Evolutionary conservation across 2,888 invertebrate species (phyloP).

Genomic region (Chromoteleia sp.): DNA sequence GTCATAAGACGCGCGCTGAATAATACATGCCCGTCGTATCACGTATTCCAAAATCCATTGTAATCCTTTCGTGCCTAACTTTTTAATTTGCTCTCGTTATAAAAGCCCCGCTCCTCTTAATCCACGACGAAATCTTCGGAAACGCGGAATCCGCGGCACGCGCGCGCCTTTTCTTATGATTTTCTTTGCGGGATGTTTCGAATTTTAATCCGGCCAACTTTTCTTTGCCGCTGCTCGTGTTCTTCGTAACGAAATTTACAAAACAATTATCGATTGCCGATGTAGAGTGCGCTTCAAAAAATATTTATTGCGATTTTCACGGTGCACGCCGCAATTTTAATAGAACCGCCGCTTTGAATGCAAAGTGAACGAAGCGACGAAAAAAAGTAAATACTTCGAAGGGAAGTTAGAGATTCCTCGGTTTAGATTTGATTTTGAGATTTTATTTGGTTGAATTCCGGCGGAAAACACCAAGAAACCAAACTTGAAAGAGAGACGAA

Average conservation of each 20-base stretch:
- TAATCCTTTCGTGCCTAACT: constrained; percentile 67
- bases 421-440: no score
- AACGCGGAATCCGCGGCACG: constrained; percentile 61
- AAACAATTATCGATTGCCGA: constrained; percentile 48
- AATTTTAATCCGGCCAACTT: constrained; percentile 60
- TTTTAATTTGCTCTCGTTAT: constrained; percentile 57
- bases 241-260: constrained; percentile 45
- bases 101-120: constrained; percentile 50
- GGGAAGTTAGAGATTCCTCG: no score
- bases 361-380: constrained; percentile 8
- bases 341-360: constrained; percentile 22
- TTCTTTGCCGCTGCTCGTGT: constrained; percentile 25
- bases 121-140: constrained; percentile 51
- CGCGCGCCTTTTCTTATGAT: no score
- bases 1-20: constrained; percentile 60
- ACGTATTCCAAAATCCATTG: constrained; percentile 64
- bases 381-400: constrained; percentile 13
- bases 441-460: no score
- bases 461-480: no score
- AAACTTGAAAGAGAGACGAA: no score
- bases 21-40: constrained; percentile 57
- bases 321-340: constrained; percentile 16
- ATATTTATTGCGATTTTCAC: constrained; percentile 28
- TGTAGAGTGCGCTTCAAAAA: constrained; percentile 20
- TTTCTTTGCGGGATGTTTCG: constrained; percentile 59